Evolutionary conservation across 2,113 vertebrate genomes (phyloP), one percentile per base, ranked within the genome.

Genomic region (Menidia beryllina): DNA sequence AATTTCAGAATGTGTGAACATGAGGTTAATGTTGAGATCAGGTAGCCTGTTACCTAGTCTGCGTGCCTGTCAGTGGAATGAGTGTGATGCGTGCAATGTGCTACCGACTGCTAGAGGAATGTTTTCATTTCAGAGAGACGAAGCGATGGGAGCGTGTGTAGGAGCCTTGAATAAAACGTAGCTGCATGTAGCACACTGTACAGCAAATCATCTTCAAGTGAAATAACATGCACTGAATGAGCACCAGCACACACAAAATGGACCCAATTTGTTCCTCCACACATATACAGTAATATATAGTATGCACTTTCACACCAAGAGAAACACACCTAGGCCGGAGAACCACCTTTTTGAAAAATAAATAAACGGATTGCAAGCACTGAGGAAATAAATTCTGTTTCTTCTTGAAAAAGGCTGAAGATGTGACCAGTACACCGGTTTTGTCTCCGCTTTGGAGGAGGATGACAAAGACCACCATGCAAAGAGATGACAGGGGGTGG

Each of bases 301-400:
- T 26, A 57, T 79, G 77, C 73, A 88, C 82, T 79, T 66, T 72
- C 73, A 81, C 51, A 69, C 75, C 66, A 30, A 75, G 58, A 79
- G 43, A 82, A 25, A 69, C 77, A 77, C 69, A 62, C 67, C 4
- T 43, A 53, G 61, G 62, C 66, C 69, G 70, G 65, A 57, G 69
- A 79, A 86, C 61, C 72, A 61, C 78, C 5, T 34, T 61, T n/a
- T n/a, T n/a, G n/a, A 82, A 62, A 85, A 90, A 85, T 83, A 73
- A 45, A 45, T 23, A 38, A 55, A 77, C 47, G 58, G 69, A 63
- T 23, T 52, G 49, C 71, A 71, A 75, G 77, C 66, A 77, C 72
- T 88, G 77, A 81, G 79, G 81, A 84, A 78, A 75, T 67, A 82
- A 76, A 77, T 72, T 79, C 39, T 74, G 8, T 36, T 50, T 56